Evolutionary conservation across 1,140 invertebrate species (phyloP).

Genomic region (Thaumetopoea pityocampa): DNA sequence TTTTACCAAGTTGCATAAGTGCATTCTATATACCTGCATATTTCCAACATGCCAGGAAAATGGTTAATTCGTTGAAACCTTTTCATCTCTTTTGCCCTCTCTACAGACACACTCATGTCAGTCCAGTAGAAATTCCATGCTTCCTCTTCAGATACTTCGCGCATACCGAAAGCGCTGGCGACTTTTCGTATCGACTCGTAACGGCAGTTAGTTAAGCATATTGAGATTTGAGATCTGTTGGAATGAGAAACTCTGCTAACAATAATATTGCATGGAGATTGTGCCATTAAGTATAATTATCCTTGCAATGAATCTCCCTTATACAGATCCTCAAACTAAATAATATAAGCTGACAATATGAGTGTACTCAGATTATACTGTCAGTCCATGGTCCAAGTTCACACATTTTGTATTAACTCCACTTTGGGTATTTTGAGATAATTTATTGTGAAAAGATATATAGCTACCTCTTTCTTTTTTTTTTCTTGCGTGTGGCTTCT

Average conservation of each 20-base stretch:
- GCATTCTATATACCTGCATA: constrained; percentile 79
- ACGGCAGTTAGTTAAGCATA: constrained; percentile 85
- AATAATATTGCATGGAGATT: too few relatives aligned
- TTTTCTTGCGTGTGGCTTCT: constrained; percentile 55
- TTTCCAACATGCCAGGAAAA: constrained; percentile 94
- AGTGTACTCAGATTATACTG: too few relatives aligned
- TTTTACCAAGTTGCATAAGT: too few relatives aligned
- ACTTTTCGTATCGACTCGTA: constrained; percentile 84
- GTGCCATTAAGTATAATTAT: too few relatives aligned
- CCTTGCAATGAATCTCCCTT: too few relatives aligned
- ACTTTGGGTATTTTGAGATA: too few relatives aligned
- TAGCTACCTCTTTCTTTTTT: constrained; percentile 58
- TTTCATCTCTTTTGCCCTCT: constrained; percentile 92
- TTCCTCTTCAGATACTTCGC: constrained; percentile 86
- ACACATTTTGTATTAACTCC: too few relatives aligned
- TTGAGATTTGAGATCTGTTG: constrained; percentile 72
- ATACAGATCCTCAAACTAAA: too few relatives aligned
- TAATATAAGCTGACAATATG: too few relatives aligned
- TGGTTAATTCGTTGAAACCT: constrained; percentile 93
- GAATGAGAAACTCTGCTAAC: neutral
- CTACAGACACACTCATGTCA: constrained; percentile 87
- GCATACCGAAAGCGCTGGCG: constrained; percentile 85
- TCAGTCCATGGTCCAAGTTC: too few relatives aligned
- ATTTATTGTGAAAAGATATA: constrained; percentile 9
- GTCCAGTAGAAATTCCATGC: constrained; percentile 95